phyloP scores from a whole-genome alignment of 2,888 invertebrate genomes.

The Lamproptera curius region DNA sequence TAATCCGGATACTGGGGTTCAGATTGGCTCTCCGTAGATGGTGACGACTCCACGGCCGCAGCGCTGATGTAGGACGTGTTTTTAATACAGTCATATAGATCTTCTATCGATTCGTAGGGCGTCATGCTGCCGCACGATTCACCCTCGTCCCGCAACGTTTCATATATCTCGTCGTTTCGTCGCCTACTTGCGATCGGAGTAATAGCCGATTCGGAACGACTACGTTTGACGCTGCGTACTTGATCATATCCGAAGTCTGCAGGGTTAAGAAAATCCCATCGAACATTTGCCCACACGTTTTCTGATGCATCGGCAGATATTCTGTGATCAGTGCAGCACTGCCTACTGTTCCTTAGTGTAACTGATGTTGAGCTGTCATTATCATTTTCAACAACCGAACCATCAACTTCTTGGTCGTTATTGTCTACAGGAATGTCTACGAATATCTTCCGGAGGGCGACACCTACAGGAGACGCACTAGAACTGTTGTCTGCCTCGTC shows the following conservation, averaged over 20 bases:
- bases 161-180: constrained; percentile 66
- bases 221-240: constrained; percentile 62
- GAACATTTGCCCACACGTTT: constrained; percentile 71
- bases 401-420: constrained; percentile 53
- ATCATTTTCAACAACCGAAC: constrained; percentile 51
- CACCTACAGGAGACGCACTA: constrained; percentile 49
- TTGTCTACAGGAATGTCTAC: constrained; percentile 65
- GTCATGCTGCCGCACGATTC: constrained; percentile 71
- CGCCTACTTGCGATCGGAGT: constrained; percentile 52
- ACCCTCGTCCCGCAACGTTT: constrained; percentile 54
- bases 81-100: constrained; percentile 71
- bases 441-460: constrained; percentile 57
- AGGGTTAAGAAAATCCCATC: constrained; percentile 70
- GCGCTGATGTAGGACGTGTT: constrained; percentile 63
- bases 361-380: constrained; percentile 66
- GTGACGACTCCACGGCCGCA: constrained; percentile 61
- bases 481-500: constrained; percentile 54
- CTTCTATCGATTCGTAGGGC: constrained; percentile 73
- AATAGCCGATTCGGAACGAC: constrained; percentile 67
- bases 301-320: constrained; percentile 67
- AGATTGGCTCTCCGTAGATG: constrained; percentile 62
- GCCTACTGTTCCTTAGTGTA: constrained; percentile 56
- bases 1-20: constrained; percentile 67
- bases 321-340: constrained; percentile 68
- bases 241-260: constrained; percentile 69